Evolutionary conservation across 2,113 vertebrate genomes (phyloP).

Genomic region (Anseranas semipalmata): DNA sequence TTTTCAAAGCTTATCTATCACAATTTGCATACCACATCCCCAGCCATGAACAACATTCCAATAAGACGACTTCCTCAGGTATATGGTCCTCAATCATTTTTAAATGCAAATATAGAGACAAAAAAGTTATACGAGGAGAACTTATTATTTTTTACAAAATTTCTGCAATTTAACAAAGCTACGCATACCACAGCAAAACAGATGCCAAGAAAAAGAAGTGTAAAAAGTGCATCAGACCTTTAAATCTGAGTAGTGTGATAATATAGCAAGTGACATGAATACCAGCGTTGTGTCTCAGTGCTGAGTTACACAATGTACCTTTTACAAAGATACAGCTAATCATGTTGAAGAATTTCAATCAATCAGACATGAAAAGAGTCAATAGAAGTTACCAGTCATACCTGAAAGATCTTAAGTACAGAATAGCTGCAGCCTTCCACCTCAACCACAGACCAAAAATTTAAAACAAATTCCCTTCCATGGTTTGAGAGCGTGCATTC

Average conservation of each 20-base stretch:
- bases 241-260: neutral
- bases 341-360: neutral
- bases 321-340: neutral
- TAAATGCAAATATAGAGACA: neutral
- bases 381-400: neutral
- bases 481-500: neutral
- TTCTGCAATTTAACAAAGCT: neutral
- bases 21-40: neutral
- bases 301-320: neutral
- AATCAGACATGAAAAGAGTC: neutral
- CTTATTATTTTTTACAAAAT: neutral
- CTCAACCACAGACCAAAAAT: neutral
- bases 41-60: neutral
- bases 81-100: neutral
- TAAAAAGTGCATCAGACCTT: neutral
- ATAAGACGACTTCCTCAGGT: neutral
- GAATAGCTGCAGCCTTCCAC: neutral
- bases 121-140: neutral
- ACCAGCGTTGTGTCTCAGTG: neutral
- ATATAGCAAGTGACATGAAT: neutral
- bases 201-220: neutral
- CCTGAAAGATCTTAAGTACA: neutral
- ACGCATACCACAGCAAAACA: accelerated
- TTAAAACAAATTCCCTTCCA: neutral
- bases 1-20: neutral